Evolutionary conservation across 2,113 vertebrate species (phyloP).

Genomic region (Glaucomys volans): DNA sequence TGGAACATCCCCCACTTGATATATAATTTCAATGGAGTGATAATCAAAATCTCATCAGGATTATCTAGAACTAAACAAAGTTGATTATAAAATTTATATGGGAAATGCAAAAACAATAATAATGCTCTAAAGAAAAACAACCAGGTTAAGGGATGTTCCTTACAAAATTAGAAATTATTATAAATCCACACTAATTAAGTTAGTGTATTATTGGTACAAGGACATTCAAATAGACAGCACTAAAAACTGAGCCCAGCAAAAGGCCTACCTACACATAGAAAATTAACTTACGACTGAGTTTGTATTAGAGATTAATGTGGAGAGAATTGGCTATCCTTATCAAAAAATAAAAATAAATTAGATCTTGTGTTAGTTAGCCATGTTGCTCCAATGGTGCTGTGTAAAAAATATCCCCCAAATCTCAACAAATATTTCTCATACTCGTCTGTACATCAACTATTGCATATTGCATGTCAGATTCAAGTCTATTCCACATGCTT

Average conservation of each 20-base stretch:
- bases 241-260: background rate
- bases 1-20: background rate
- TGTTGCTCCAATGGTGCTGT: background rate
- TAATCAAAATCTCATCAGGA: background rate
- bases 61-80: background rate
- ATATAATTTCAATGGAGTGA: background rate
- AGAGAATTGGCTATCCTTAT: background rate
- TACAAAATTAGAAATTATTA: background rate
- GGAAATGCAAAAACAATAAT: background rate
- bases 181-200: background rate
- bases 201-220: background rate
- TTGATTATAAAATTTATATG: background rate
- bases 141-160: background rate
- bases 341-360: background rate
- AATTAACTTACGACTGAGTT: background rate
- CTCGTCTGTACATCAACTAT: background rate
- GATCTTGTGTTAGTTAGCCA: background rate
- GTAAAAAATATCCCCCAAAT: background rate
- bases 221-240: background rate
- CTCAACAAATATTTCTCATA: background rate
- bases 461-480: background rate
- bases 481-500: background rate
- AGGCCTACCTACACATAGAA: background rate
- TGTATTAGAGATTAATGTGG: background rate
- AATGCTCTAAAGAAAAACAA: background rate